phyloP scores from a whole-genome alignment of 2,113 vertebrate species.

The Bucco capensis region DNA sequence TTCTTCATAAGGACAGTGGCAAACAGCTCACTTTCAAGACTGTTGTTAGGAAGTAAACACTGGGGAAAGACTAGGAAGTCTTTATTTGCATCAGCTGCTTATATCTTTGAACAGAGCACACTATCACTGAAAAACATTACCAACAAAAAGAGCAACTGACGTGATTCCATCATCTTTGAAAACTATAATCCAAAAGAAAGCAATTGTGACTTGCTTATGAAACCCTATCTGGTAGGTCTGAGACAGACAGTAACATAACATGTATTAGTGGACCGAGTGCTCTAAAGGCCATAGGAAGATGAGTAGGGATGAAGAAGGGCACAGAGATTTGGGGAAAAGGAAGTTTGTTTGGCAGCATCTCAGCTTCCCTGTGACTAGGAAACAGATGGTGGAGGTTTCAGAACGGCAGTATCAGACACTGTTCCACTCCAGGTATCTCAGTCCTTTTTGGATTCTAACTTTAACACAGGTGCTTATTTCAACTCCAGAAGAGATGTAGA shows the following conservation, averaged over 20 bases:
- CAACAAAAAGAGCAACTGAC: background rate
- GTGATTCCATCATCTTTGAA: background rate
- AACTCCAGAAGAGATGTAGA: background rate
- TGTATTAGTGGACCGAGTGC: background rate
- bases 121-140: background rate
- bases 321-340: background rate
- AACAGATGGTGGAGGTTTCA: background rate
- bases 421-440: background rate
- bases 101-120: background rate
- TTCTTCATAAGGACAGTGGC: background rate
- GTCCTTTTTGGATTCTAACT: background rate
- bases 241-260: background rate
- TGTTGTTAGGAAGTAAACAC: background rate
- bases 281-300: background rate
- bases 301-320: accelerated
- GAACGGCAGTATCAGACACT: background rate
- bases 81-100: background rate
- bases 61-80: background rate
- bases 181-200: background rate
- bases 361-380: background rate
- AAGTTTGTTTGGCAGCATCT: background rate
- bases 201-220: background rate
- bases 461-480: background rate
- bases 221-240: background rate
- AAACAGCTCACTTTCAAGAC: background rate